These are phyloP conservation scores for Catharus fuscescens DNA, from an alignment of 2,113 vertebrate genomes.

Conservation along the genomic window DNA sequence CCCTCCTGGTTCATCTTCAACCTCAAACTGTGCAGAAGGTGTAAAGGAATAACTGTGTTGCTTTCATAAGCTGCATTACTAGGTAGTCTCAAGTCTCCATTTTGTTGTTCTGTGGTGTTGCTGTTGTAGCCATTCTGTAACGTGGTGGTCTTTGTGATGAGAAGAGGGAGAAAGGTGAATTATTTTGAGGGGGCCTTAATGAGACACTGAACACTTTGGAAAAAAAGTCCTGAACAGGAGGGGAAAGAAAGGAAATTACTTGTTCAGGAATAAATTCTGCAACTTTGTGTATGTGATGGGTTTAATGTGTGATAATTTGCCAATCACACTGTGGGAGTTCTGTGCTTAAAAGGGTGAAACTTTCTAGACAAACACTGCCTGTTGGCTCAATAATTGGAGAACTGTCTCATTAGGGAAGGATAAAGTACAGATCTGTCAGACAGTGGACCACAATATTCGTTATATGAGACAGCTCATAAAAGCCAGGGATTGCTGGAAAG, in stretches of 20 bases:
- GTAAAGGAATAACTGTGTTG: not conserved
- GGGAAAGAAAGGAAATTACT: not conserved
- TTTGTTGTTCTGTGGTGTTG: not conserved
- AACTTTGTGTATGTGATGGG: not conserved
- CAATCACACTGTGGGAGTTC: not conserved
- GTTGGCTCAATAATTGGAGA: not conserved
- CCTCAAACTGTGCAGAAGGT: not conserved
- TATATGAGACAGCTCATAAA: constrained; percentile 8
- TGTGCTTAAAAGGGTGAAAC: not conserved
- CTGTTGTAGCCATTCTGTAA: not conserved
- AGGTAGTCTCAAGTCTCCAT: accelerated
- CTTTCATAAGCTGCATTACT: not conserved
- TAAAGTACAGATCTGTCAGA: constrained; percentile 4
- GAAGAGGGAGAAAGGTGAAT: not conserved
- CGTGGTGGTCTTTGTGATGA: not conserved
- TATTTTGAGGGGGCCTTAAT: not conserved
- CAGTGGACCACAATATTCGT: not conserved
- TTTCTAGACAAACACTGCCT: not conserved
- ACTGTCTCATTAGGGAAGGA: constrained; percentile 41
- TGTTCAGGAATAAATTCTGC: not conserved
- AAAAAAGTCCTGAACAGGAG: not conserved
- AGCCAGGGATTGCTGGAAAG: not conserved
- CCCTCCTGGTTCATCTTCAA: accelerated
- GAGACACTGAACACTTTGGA: not conserved
- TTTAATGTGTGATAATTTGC: constrained; percentile 2